Evolutionary conservation across 1,140 invertebrate species (phyloP).

Genomic region (Cheumatopsyche charites): DNA sequence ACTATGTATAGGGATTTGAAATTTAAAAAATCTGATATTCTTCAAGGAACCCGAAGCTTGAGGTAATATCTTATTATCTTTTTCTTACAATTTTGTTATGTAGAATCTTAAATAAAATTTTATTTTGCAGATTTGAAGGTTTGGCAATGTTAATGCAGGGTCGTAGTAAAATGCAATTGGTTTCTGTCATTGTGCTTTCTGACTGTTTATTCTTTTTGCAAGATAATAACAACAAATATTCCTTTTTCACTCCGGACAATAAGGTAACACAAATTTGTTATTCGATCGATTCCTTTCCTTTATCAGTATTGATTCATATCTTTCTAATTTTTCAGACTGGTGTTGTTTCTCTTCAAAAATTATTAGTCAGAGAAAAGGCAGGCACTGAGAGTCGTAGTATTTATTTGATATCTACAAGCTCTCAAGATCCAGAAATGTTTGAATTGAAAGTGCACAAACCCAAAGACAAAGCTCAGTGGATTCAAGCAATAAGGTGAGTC

Average conservation of each 20-base stretch:
- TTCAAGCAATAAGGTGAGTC: constrained; percentile 75
- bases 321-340: constrained; percentile 69
- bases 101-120: background rate
- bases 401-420: constrained; percentile 87
- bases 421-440: constrained; percentile 92
- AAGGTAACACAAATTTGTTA: constrained; percentile 70
- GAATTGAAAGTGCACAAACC: constrained; percentile 89
- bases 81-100: background rate
- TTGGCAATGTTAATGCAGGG: constrained; percentile 84
- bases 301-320: constrained; percentile 35
- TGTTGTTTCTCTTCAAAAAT: constrained; percentile 87
- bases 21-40: constrained; percentile 94
- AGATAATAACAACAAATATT: constrained; percentile 83
- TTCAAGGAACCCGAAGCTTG: constrained; percentile 82
- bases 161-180: constrained; percentile 79
- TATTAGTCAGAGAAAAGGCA: constrained; percentile 91
- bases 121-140: constrained; percentile 75
- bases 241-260: constrained; percentile 86
- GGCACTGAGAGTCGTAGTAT: constrained; percentile 86
- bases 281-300: constrained; percentile 20
- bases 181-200: constrained; percentile 86
- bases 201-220: constrained; percentile 91
- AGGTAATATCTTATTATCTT: constrained; percentile 56
- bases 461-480: constrained; percentile 88
- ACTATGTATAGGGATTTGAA: constrained; percentile 81